A percentile compares a stretch with the other conserved stretches of the same genome.
phyloP scores from a whole-genome alignment of 2,888 invertebrate genomes.

The Drosophila borborema region DNA sequence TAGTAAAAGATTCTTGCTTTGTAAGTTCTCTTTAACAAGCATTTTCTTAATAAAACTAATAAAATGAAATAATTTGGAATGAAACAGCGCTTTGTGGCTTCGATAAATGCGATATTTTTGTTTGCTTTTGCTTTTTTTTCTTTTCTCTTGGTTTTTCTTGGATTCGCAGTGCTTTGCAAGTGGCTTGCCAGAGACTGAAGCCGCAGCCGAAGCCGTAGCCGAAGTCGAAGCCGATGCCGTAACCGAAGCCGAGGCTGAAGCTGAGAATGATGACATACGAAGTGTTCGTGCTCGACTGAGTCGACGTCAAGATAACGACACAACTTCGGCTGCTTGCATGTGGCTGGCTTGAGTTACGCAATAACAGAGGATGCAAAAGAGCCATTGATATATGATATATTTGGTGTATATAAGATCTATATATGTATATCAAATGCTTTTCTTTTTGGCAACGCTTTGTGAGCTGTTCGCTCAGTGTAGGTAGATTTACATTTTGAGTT shows the following conservation, averaged over 20 bases:
- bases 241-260: slow-evolving; percentile 49
- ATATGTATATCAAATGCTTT: neutral
- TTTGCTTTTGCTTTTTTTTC: slow-evolving; percentile 5
- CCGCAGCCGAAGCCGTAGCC: slow-evolving; percentile 25
- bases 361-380: slow-evolving; percentile 24
- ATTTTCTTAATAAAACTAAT: neutral
- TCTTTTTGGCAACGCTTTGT: slow-evolving; percentile 46
- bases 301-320: slow-evolving; percentile 56
- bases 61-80: neutral
- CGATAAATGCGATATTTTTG: neutral
- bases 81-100: neutral
- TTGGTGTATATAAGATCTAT: neutral
- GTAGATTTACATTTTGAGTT: slow-evolving; percentile 52
- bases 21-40: neutral
- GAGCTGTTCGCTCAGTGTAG: slow-evolving; percentile 50
- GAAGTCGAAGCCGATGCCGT: slow-evolving; percentile 49
- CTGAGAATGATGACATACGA: slow-evolving; percentile 47
- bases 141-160: slow-evolving; percentile 29
- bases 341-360: slow-evolving; percentile 62
- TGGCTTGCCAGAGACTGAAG: slow-evolving; percentile 65
- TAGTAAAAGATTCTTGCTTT: neutral
- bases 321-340: slow-evolving; percentile 70
- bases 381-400: slow-evolving; percentile 2
- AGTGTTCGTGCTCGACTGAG: slow-evolving; percentile 43
- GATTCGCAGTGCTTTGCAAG: slow-evolving; percentile 75